Conservation (phyloP, 1,140 invertebrate species). For the Oncopeltus fasciatus region DNA sequence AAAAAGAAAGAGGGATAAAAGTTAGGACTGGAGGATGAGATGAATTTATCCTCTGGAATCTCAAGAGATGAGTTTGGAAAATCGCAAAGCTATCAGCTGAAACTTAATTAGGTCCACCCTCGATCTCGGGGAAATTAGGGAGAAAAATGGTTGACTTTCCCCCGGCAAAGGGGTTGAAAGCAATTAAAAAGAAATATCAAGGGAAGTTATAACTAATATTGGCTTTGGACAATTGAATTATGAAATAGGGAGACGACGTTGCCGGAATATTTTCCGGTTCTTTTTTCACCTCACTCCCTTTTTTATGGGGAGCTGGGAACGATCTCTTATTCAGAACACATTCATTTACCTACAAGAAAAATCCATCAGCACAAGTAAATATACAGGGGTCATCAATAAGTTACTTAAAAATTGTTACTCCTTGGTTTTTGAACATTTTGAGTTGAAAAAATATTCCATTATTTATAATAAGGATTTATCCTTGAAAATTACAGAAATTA, state of each 20-base stretch:
- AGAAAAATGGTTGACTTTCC: constrained; percentile 6
- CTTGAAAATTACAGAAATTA: no score
- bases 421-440: no score
- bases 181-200: constrained; percentile 10
- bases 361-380: no score
- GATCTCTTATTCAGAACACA: neutral
- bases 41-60: constrained; percentile 1
- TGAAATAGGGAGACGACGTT: neutral
- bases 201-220: constrained; percentile 9
- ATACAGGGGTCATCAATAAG: no score
- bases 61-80: neutral
- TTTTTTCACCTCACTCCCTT: neutral
- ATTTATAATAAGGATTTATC: no score
- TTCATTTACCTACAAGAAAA: no score
- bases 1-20: neutral
- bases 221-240: constrained; percentile 10
- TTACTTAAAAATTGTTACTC: no score
- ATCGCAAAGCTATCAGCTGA: constrained; percentile 6
- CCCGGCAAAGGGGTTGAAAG: constrained; percentile 1
- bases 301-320: neutral
- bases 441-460: no score
- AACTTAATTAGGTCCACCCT: constrained; percentile 6
- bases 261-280: neutral
- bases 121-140: constrained; percentile 4
- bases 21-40: neutral